Conservation (phyloP, 2,888 invertebrate genomes). For the Flabesymbios commensalis region DNA sequence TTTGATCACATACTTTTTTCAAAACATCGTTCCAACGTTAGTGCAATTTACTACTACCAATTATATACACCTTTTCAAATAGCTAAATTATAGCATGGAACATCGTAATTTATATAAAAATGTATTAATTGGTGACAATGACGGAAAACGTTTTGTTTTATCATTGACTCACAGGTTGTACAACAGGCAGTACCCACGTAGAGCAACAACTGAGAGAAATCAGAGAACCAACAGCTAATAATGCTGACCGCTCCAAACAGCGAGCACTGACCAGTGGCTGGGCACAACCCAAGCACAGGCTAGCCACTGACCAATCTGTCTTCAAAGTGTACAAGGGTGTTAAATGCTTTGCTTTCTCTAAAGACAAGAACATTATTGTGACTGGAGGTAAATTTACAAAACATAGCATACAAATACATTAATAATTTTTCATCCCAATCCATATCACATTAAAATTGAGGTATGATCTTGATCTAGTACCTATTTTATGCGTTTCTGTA, state of each 20-base stretch:
- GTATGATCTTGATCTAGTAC: too few relatives aligned
- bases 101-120: too few relatives aligned
- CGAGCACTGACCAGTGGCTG: constrained; percentile 24
- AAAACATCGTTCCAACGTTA: background rate
- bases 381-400: constrained; percentile 59
- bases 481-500: too few relatives aligned
- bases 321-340: constrained; percentile 62
- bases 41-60: too few relatives aligned
- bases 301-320: constrained; percentile 56
- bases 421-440: too few relatives aligned
- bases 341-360: constrained; percentile 61
- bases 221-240: constrained; percentile 40
- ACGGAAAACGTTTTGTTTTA: too few relatives aligned
- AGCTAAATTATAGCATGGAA: too few relatives aligned
- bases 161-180: constrained; percentile 47
- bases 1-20: too few relatives aligned
- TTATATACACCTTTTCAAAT: too few relatives aligned
- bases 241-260: background rate
- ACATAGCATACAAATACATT: too few relatives aligned
- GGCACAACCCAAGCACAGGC: constrained; percentile 46
- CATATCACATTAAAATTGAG: too few relatives aligned
- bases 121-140: too few relatives aligned
- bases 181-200: constrained; percentile 57
- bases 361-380: constrained; percentile 59
- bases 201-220: constrained; percentile 55